Conservation (phyloP, 2,888 invertebrate species). For the Lagria hirta region DNA sequence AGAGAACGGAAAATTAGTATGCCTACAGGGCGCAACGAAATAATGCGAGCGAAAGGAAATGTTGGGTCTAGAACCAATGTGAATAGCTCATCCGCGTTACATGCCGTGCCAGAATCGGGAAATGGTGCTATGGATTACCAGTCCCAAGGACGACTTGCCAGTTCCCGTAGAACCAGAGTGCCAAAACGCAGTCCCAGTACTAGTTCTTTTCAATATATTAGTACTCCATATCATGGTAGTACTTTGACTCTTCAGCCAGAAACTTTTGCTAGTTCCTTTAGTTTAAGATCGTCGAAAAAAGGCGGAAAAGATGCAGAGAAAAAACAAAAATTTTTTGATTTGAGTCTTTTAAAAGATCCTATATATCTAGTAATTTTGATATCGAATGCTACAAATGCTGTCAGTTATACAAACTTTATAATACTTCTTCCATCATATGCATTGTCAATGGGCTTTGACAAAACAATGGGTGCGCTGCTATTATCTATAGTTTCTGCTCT, state of each 20-base stretch:
- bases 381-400: conserved; percentile 83
- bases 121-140: conserved; percentile 43
- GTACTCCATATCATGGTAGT: conserved; percentile 83
- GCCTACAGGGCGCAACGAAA: conserved; percentile 56
- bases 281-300: conserved; percentile 63
- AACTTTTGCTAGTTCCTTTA: conserved; percentile 77
- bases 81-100: conserved; percentile 55
- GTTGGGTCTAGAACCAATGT: conserved; percentile 40
- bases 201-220: conserved; percentile 81
- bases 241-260: conserved; percentile 76
- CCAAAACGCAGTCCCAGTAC: conserved; percentile 74
- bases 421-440: conserved; percentile 81
- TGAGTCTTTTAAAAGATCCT: conserved; percentile 73
- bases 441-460: conserved; percentile 68
- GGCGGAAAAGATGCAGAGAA: conserved; percentile 49
- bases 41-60: conserved; percentile 44
- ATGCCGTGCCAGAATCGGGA: conserved; percentile 66
- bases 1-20: conserved; percentile 64
- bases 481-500: conserved; percentile 79
- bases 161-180: conserved; percentile 48
- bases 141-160: conserved; percentile 42
- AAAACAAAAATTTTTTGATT: conserved; percentile 71
- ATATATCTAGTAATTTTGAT: conserved; percentile 79
- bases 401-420: conserved; percentile 84
- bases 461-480: conserved; percentile 69